phyloP scores from a whole-genome alignment of 2,113 vertebrate genomes.

The Himantopus leucocephalus region DNA sequence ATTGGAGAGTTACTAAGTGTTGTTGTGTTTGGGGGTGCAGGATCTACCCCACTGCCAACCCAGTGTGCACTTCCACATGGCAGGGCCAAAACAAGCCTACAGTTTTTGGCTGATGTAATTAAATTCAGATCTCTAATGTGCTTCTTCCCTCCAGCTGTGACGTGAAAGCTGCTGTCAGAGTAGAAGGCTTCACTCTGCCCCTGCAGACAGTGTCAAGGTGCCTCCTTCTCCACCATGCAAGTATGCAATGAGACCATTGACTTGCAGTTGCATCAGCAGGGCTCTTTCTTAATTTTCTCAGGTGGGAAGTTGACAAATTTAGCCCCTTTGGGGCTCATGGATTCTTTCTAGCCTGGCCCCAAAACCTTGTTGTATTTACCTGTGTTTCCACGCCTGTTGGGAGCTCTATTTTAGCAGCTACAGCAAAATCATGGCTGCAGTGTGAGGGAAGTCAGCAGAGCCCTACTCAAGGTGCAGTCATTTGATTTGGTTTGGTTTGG shows the following conservation, averaged over 20 bases:
- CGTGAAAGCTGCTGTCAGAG: not conserved
- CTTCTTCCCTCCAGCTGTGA: not conserved
- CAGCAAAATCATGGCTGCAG: fast-evolving
- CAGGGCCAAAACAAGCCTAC: not conserved
- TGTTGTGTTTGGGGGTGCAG: not conserved
- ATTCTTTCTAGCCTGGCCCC: not conserved
- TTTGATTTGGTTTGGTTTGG: not conserved
- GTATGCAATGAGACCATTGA: not conserved
- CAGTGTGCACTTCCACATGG: not conserved
- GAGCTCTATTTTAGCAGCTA: not conserved
- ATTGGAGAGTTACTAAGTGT: not conserved
- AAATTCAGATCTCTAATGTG: not conserved
- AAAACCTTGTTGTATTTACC: not conserved
- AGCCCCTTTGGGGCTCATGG: not conserved
- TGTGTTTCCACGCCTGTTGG: not conserved
- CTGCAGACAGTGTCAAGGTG: not conserved
- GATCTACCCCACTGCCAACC: not conserved
- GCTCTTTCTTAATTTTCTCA: not conserved
- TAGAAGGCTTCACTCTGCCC: not conserved
- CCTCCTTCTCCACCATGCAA: not conserved
- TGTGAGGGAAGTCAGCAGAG: not conserved
- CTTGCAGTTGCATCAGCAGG: not conserved
- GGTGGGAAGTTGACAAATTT: not conserved
- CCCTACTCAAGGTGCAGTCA: not conserved
- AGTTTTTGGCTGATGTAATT: not conserved